These are phyloP conservation scores for Brachylomia viminalis DNA, from an alignment of 2,888 invertebrate species.

Conservation along the genomic window DNA sequence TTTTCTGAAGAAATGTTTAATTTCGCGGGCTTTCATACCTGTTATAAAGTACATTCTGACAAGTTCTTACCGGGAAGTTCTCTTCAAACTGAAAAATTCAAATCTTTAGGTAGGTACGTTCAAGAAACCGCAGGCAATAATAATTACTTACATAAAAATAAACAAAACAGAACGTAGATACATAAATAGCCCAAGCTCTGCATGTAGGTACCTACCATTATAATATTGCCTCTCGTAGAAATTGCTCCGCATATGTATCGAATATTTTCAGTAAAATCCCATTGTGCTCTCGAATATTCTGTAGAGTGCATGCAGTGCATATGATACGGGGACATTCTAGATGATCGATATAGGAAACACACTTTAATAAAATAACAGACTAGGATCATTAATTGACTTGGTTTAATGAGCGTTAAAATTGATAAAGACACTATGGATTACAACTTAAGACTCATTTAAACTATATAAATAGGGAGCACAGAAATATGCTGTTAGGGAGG, in stretches of 20 bases:
- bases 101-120: background rate
- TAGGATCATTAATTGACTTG: no score
- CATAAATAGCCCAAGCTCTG: background rate
- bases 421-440: no score
- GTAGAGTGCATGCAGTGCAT: slow-evolving; percentile 17
- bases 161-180: background rate
- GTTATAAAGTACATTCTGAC: background rate
- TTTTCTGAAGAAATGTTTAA: no score
- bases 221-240: slow-evolving; percentile 22
- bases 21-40: no score
- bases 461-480: no score
- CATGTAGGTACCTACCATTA: slow-evolving; percentile 19
- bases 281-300: slow-evolving; percentile 17
- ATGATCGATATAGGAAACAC: no score
- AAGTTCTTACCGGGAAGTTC: background rate
- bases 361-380: no score
- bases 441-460: no score
- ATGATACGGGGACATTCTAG: background rate
- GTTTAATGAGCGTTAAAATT: no score
- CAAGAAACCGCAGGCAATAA: background rate
- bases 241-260: slow-evolving; percentile 9
- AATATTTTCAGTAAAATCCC: slow-evolving; percentile 24
- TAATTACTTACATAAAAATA: background rate
- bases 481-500: no score
- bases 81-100: background rate